Percentiles rank a stretch among this genome's conserved stretches.
phyloP scores from a whole-genome alignment of 2,797 vertebrate genomes.

The Thaleichthys pacificus region DNA sequence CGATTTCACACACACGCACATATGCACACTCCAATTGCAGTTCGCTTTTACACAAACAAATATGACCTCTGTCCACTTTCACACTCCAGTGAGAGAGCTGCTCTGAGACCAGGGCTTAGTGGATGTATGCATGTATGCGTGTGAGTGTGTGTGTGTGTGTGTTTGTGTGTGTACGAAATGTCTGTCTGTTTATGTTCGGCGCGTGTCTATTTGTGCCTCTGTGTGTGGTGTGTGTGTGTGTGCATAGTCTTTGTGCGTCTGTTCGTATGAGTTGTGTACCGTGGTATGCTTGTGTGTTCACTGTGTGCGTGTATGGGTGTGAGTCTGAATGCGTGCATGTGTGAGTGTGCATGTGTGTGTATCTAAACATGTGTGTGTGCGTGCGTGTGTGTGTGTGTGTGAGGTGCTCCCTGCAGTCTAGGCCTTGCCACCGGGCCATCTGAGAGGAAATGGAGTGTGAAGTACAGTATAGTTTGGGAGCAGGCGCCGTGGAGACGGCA shows the following conservation, averaged over 20 bases:
- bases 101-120: conserved; percentile 47
- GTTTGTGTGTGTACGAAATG: no score
- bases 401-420: conserved; percentile 87
- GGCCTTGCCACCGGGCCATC: conserved; percentile 93
- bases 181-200: no score
- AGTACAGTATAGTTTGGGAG: conserved; percentile 37
- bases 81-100: conserved; percentile 88
- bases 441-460: conserved; percentile 99
- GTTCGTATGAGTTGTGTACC: neutral
- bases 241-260: no score
- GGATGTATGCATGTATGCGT: no score
- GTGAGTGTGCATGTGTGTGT: conserved; percentile 25
- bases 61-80: conserved; percentile 91
- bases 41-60: conserved; percentile 45
- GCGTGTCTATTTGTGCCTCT: no score
- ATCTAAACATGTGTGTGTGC: conserved; percentile 20
- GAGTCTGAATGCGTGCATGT: conserved; percentile 23
- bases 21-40: no score
- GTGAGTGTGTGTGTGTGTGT: no score
- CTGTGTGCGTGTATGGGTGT: conserved; percentile 17
- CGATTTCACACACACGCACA: no score
- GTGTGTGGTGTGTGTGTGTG: no score
- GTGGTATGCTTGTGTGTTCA: no score
- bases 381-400: conserved; percentile 65
- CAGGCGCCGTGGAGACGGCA: conserved; percentile 55